Percentiles rank a stretch among this genome's conserved stretches.
phyloP scores from a whole-genome alignment of 1,140 invertebrate genomes.

The Drusus annulatus region DNA sequence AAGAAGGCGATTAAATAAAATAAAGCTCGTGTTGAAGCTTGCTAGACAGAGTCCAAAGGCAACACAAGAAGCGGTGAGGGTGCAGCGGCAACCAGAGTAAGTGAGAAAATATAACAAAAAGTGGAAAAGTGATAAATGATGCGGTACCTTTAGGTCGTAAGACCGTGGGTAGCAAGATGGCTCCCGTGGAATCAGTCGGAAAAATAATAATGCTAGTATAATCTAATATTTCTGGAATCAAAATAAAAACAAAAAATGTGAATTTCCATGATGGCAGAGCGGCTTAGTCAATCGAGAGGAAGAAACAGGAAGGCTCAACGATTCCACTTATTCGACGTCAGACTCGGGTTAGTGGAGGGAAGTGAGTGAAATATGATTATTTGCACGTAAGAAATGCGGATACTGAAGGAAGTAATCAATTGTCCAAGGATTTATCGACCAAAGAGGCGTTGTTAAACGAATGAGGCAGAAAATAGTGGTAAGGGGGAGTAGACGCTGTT shows the following conservation, averaged over 20 bases:
- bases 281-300: conserved; percentile 25
- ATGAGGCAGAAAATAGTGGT: not conserved
- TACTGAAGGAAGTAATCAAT: not conserved
- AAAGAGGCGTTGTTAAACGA: conserved; percentile 1
- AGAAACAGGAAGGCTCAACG: conserved; percentile 32
- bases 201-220: conserved; percentile 82
- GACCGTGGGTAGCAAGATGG: conserved; percentile 79
- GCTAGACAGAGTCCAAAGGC: not conserved
- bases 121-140: conserved; percentile 57
- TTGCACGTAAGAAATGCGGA: not conserved
- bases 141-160: conserved; percentile 81
- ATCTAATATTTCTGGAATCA: conserved; percentile 83
- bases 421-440: not conserved
- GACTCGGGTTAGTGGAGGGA: conserved; percentile 39
- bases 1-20: not conserved
- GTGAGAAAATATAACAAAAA: conserved; percentile 45
- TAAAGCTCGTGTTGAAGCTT: not conserved
- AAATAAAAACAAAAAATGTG: conserved; percentile 66
- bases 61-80: not conserved
- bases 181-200: conserved; percentile 84
- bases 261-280: conserved; percentile 58
- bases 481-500: too few relatives aligned
- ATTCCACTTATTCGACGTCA: conserved; percentile 49
- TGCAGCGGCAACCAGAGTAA: conserved; percentile 5
- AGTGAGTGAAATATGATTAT: conserved; percentile 16